These are phyloP conservation scores for Orientallactaga sibirica DNA, from an alignment of 2,797 vertebrate species.

Conservation along the genomic window DNA sequence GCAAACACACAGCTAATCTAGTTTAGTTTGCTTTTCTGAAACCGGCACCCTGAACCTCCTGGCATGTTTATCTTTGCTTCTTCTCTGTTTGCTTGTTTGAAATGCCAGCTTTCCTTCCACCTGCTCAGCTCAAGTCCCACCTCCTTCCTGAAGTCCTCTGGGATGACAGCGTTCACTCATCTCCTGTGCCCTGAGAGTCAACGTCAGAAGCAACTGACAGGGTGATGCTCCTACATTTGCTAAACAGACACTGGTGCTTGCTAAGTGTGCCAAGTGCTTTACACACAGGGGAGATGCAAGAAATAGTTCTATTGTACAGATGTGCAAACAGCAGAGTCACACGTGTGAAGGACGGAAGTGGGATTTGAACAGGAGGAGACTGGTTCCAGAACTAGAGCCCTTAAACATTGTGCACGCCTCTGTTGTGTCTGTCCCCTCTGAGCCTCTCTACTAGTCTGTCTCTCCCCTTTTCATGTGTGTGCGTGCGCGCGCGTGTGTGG, in stretches of 20 bases:
- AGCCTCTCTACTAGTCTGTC: neutral
- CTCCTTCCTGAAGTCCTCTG: neutral
- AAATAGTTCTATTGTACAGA: neutral
- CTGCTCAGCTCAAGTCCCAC: neutral
- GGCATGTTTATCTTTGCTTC: neutral
- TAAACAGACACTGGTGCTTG: neutral
- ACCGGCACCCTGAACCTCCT: neutral
- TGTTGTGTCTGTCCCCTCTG: neutral
- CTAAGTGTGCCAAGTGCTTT: neutral
- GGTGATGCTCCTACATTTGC: neutral
- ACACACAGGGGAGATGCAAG: neutral
- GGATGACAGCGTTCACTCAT: neutral
- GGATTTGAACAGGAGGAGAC: neutral
- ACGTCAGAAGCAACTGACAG: neutral
- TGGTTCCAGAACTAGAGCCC: neutral
- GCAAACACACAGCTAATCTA: neutral
- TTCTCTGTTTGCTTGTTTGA: neutral
- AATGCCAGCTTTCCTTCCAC: conserved; percentile 10
- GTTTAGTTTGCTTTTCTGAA: neutral
- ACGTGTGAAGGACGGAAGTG: neutral
- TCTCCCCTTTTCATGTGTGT: neutral
- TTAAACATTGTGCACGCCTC: no score
- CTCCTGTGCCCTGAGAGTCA: neutral
- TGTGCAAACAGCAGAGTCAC: neutral
- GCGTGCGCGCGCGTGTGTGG: neutral